Percentiles rank a stretch among this genome's conserved stretches.
phyloP scores from a whole-genome alignment of 1,140 invertebrate genomes.

The Tetramorium alpestre region DNA sequence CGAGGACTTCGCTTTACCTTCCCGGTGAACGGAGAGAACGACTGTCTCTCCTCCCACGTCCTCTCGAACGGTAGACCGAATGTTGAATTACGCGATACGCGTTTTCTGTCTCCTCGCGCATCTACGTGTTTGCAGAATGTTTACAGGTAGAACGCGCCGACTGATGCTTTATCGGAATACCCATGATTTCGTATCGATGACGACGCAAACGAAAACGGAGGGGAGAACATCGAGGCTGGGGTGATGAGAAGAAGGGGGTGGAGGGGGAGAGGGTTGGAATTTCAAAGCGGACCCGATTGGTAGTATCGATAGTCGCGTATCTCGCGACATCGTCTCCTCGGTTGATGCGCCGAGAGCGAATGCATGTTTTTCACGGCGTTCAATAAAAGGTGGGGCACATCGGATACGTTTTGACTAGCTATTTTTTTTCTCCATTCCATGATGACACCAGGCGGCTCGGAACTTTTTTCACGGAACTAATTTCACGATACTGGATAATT shows the following conservation, averaged over 20 bases:
- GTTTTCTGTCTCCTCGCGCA: constrained; percentile 26
- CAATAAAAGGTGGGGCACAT: constrained; percentile 28
- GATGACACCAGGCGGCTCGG: not conserved
- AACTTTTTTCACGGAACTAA: not conserved
- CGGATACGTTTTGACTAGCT: not conserved
- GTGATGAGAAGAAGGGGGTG: not conserved
- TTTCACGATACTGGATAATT: not conserved
- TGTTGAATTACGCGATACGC: constrained; percentile 61
- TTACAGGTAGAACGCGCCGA: not conserved
- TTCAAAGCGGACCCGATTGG: constrained; percentile 41
- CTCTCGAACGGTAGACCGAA: constrained; percentile 7
- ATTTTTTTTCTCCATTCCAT: constrained; percentile 20
- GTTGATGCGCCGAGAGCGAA: constrained; percentile 45
- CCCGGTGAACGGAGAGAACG: not conserved
- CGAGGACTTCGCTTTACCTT: constrained; percentile 63
- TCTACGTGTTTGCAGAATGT: constrained; percentile 8
- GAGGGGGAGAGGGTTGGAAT: not conserved
- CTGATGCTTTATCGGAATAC: constrained; percentile 23
- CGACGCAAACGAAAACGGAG: not conserved
- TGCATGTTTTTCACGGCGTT: constrained; percentile 53
- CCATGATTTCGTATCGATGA: constrained; percentile 51
- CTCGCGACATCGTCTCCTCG: constrained; percentile 41
- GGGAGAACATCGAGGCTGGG: not conserved
- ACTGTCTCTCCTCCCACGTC: not conserved
- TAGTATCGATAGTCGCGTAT: constrained; percentile 35